Percentiles rank a stretch among this genome's conserved stretches.
Conservation (phyloP, 2,888 invertebrate genomes). For the Lasius platythorax region DNA sequence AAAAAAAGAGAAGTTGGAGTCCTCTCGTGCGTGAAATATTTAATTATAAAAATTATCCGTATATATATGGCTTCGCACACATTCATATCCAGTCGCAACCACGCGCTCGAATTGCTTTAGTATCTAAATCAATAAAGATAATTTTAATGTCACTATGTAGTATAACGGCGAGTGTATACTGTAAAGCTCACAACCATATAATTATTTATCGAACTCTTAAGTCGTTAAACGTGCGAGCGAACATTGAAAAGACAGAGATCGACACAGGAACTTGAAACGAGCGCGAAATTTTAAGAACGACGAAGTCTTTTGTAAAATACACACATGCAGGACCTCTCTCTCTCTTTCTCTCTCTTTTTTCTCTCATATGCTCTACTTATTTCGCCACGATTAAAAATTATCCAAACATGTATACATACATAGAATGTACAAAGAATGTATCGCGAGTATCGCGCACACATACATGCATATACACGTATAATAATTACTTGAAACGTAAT, state of each 20-base stretch:
- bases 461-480: not conserved
- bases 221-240: not conserved
- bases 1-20: not conserved
- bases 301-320: not conserved
- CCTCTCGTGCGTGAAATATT: not conserved
- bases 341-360: not conserved
- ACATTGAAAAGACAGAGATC: not conserved
- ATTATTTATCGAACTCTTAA: constrained; percentile 30
- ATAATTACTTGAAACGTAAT: not conserved
- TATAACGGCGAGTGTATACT: not conserved
- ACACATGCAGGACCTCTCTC: not conserved
- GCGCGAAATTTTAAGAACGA: not conserved
- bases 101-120: not conserved
- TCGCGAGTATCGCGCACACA: not conserved
- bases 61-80: not conserved
- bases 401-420: constrained; percentile 14
- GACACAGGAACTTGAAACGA: not conserved
- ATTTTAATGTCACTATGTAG: constrained; percentile 7
- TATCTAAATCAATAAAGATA: constrained; percentile 34
- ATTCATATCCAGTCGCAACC: not conserved
- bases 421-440: constrained; percentile 7
- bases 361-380: not conserved
- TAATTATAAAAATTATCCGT: not conserved
- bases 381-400: constrained; percentile 10
- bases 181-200: constrained; percentile 38